A percentile compares a stretch with the other conserved stretches of the same genome.
These are phyloP conservation scores for Thripadectes ignobilis DNA, from an alignment of 2,797 vertebrate species.

Conservation along the genomic window DNA sequence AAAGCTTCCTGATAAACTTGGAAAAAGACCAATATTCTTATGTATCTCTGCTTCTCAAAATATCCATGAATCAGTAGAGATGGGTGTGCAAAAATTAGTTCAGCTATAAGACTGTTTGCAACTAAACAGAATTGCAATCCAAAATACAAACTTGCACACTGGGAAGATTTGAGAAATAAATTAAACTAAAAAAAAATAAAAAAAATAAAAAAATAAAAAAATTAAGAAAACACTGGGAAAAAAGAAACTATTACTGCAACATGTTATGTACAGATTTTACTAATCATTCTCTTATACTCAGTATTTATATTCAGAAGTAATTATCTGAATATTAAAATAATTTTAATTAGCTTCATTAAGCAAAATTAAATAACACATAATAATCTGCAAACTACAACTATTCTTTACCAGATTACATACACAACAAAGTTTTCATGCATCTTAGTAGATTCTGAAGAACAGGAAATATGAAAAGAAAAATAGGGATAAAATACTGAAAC, in stretches of 20 bases:
- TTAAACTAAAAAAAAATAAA: not conserved
- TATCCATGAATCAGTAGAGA: rapidly evolving
- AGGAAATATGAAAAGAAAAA: not conserved
- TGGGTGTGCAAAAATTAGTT: rapidly evolving
- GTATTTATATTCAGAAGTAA: not conserved
- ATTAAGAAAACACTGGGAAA: not conserved
- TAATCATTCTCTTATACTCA: not conserved
- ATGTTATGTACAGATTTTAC: not conserved
- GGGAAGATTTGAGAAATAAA: not conserved
- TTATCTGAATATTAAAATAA: not conserved
- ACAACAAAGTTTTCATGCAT: not conserved
- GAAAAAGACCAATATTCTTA: not conserved
- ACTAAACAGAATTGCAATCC: not conserved
- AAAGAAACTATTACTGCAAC: not conserved
- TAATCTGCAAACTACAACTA: not conserved
- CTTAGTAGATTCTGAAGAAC: not conserved
- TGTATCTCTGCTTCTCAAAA: not conserved
- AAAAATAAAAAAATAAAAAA: no score
- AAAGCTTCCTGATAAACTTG: not conserved
- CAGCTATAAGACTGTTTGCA: not conserved
- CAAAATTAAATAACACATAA: not conserved
- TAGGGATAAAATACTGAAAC: not conserved
- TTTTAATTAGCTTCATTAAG: not conserved
- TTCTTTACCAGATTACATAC: not conserved
- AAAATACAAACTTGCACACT: not conserved